Conservation (phyloP, 2,113 vertebrate genomes). For the Anguilla japonica region DNA sequence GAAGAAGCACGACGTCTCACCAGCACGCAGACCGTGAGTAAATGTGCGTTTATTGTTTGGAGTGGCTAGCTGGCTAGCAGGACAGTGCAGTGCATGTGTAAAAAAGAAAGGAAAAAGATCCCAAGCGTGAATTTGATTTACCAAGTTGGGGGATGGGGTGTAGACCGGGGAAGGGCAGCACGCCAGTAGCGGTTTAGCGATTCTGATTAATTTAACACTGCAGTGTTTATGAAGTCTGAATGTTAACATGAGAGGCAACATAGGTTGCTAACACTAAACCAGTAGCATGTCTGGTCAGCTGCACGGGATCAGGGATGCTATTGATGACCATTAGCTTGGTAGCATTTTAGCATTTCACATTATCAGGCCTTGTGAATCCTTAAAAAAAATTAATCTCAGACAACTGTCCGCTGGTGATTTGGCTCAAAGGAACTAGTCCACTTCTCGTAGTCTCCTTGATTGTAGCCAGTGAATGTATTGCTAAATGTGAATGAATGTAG, state of each 20-base stretch:
- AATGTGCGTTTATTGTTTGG: constrained; percentile 58
- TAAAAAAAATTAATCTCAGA: background rate
- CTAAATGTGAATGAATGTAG: background rate
- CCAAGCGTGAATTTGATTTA: background rate
- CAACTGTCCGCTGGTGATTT: background rate
- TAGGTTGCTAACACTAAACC: background rate
- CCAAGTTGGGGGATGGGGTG: background rate
- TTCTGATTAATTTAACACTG: background rate
- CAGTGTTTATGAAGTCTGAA: background rate
- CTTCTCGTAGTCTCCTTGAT: background rate
- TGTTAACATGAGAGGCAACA: background rate
- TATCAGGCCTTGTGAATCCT: background rate
- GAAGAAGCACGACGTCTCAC: background rate
- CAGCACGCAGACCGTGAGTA: constrained; percentile 53
- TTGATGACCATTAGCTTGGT: background rate
- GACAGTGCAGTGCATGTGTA: constrained; percentile 28
- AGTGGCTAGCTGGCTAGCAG: constrained; percentile 39
- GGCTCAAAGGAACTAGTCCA: background rate
- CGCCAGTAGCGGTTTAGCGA: background rate
- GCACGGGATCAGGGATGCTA: background rate
- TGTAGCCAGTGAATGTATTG: background rate
- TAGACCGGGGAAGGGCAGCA: background rate
- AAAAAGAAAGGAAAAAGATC: constrained; percentile 14
- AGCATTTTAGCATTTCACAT: background rate
- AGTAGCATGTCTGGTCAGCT: background rate